Evolutionary conservation across 2,888 invertebrate species (phyloP), one percentile per base, ranked within the genome.

Genomic region (Spicauda simplicius): DNA sequence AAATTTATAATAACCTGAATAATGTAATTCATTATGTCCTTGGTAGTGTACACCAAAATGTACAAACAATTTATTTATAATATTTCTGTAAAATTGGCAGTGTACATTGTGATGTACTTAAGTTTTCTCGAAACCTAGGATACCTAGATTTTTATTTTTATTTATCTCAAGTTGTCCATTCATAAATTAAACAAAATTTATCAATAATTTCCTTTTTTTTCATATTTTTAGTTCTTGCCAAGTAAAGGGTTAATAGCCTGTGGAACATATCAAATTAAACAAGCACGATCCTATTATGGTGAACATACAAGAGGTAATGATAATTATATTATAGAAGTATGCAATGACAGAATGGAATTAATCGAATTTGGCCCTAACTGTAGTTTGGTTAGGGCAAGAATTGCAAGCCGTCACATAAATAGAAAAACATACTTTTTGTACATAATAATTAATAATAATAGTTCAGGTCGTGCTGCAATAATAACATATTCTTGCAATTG

Each of bases 231-330:
- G 33, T 33, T 33, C 33, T 33, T 33, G 33, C 33, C 33, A 33
- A 33, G 33, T 33, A 33, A 33, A 33, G 33, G 33, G 33, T 33
- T 33, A 33, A n/a, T n/a, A n/a, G 52, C 68, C n/a, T 48, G 71
- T 33, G 73, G 71, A 2, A 67, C 70, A 12, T 72, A 72, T 30
- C 72, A 72, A 54, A 20, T 73, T 20, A 71, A 63, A 57, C 50
- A 50, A 18, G 70, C 71, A 3, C 48, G 69, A 50, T 70, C 71
- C 6, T 73, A 73, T 41, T 73, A 70, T 56, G 63, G 69, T 16
- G 72, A 73, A 56, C 73, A 71, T 57, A 59, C 71, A 14, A 69
- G 63, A 63, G 55, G 20, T 19, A 20, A 55, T 45, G 63, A 55
- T 63, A 16, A n/a, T 18, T 50, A 50, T 50, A 50, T 16, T 50